These are phyloP conservation scores for Propithecus perrieri DNA, from an alignment of 2,797 vertebrate species.

Conservation along the genomic window DNA sequence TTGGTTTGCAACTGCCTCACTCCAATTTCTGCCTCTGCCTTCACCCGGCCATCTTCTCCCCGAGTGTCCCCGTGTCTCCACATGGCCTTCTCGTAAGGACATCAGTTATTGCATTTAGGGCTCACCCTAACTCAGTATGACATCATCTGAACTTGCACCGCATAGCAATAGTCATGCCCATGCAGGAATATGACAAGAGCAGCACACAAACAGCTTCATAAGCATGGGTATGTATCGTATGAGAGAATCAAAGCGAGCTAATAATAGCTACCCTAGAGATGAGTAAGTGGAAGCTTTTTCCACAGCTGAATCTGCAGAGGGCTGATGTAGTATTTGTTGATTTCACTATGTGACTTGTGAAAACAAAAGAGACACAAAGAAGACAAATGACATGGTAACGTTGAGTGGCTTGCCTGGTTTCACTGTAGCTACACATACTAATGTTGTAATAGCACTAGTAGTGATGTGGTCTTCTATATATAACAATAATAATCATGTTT, in stretches of 20 bases:
- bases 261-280: slow-evolving; percentile 78
- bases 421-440: not conserved
- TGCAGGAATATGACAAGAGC: slow-evolving; percentile 1
- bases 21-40: not conserved
- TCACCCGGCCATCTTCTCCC: not conserved
- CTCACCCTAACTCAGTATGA: not conserved
- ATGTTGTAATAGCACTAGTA: slow-evolving; percentile 16
- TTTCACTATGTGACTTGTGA: slow-evolving; percentile 78
- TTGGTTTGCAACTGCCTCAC: not conserved
- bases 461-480: not conserved
- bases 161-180: slow-evolving; percentile 18
- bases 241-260: slow-evolving; percentile 75
- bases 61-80: not conserved
- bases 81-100: not conserved
- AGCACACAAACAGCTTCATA: slow-evolving; percentile 65
- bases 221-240: slow-evolving; percentile 49
- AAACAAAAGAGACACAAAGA: slow-evolving; percentile 79
- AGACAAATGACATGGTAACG: slow-evolving; percentile 66
- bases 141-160: not conserved
- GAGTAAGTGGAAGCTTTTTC: slow-evolving; percentile 74
- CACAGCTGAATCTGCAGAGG: slow-evolving; percentile 77
- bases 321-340: slow-evolving; percentile 80
- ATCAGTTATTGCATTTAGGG: not conserved
- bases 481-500: slow-evolving; percentile 1
- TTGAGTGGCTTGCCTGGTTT: slow-evolving; percentile 57